Evolutionary conservation across 1,140 invertebrate genomes (phyloP), one percentile per base, ranked within the genome.

Genomic region (Lucilia cuprina): DNA sequence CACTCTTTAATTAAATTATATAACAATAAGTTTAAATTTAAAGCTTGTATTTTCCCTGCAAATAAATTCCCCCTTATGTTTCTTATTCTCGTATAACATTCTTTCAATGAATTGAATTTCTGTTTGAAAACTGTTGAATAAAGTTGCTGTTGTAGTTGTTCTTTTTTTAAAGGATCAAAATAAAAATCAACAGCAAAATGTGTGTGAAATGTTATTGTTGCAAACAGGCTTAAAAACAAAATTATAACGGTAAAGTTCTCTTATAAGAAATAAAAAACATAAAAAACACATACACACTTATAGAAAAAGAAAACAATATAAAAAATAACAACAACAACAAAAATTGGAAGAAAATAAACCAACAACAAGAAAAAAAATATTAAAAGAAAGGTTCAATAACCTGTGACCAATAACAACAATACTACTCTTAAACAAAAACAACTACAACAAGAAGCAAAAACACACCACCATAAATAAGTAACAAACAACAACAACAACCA

Each of bases 321-420:
- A 75, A 10, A 75, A 47, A 78, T 30, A 30, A 17, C 75, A 78
- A 78, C 75, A 78, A 78, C 75, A n/a, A 41, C 34, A 35, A 41
- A 41, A 41, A 10, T 2, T 3, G 41, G 41, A 41, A 41, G 41
- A 41, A 41, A 41, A 41, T 41, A 41, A 41, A 30, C 25, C 25
- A 30, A 30, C 25, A 30, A 30, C 25, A 30, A 30, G 1, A 41
- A 41, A 41, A 41, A 41, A 41, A 41, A 41, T 10, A 41, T 41
- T 41, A 10, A 41, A 41, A 41, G 41, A 70, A 70, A 25, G 21
- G 65, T 70, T 70, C 65, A 70, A 70, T 70, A 70, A 70, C 65
- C 65, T 70, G 65, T 70, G 65, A 47, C 75, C 75, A 78, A 47
- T 34, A 77, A 35, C 10, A 77, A 77, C 74, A 41, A 77, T 34